Percentiles rank a stretch among this genome's conserved stretches.
These are phyloP conservation scores for Chesias legatella DNA, from an alignment of 2,888 invertebrate species.

Conservation along the genomic window DNA sequence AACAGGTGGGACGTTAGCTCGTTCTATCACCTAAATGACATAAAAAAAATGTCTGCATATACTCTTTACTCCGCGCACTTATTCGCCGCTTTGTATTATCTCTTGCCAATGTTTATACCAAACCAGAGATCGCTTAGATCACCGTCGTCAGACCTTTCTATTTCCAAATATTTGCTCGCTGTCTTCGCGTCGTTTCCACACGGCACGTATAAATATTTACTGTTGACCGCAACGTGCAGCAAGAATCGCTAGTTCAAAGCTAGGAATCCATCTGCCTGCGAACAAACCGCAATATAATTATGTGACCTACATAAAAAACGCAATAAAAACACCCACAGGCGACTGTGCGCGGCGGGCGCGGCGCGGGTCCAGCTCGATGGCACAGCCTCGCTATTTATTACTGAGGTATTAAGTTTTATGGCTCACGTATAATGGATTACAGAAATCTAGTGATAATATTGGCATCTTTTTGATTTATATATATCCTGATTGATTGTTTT, in stretches of 20 bases:
- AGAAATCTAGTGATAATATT: conserved; percentile 17
- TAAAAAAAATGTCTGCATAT: too few species aligned
- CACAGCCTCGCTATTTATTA: conserved; percentile 34
- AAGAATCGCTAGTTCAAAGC: conserved; percentile 13
- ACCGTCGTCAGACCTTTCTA: neutral
- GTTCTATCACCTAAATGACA: too few species aligned
- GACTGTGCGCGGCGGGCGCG: neutral
- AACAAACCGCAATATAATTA: conserved; percentile 33
- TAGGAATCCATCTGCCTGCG: conserved; percentile 14
- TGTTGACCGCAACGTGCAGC: conserved; percentile 18
- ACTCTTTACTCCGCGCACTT: too few species aligned
- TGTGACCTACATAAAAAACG: conserved; percentile 42
- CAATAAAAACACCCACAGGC: conserved; percentile 34
- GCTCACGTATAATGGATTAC: conserved; percentile 21
- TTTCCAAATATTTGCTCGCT: conserved; percentile 12
- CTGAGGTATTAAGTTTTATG: conserved; percentile 23
- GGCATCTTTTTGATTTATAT: conserved; percentile 11
- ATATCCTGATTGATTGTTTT: neutral
- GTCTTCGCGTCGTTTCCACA: conserved; percentile 11
- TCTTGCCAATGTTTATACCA: neutral
- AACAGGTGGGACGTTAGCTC: too few species aligned
- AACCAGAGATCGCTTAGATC: neutral
- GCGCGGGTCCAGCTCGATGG: conserved; percentile 31
- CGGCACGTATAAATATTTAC: conserved; percentile 17
- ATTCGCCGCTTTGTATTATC: too few species aligned